Percentiles rank a stretch among this genome's conserved stretches.
phyloP scores from a whole-genome alignment of 2,113 vertebrate genomes.

The Erythrolamprus reginae region DNA sequence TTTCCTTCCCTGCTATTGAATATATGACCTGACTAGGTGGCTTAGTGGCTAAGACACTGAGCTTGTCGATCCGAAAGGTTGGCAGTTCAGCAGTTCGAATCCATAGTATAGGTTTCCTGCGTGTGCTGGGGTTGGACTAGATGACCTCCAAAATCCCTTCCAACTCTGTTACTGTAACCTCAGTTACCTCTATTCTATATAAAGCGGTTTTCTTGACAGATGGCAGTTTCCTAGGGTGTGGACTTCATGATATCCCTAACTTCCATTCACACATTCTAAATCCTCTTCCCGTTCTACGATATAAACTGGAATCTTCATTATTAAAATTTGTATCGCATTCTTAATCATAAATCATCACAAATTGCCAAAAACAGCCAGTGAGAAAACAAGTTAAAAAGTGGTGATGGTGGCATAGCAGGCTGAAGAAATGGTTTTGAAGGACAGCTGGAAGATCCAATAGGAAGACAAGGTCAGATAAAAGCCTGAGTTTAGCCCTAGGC shows the following conservation, averaged over 20 bases:
- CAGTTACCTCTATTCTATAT: too few species aligned
- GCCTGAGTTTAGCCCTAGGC: background rate
- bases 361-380: background rate
- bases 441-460: background rate
- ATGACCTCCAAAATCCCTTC: too few species aligned
- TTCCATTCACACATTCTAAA: background rate
- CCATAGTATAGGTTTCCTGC: too few species aligned
- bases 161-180: too few species aligned
- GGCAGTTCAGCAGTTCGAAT: too few species aligned
- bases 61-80: too few species aligned
- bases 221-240: background rate
- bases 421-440: background rate
- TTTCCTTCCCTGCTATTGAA: background rate
- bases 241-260: background rate
- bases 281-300: background rate
- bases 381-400: background rate
- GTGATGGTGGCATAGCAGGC: background rate
- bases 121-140: too few species aligned
- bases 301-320: background rate
- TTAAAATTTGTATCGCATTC: background rate
- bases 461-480: background rate
- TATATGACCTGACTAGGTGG: too few species aligned
- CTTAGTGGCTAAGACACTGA: too few species aligned
- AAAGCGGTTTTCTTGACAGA: background rate
- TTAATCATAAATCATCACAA: background rate